phyloP scores from a whole-genome alignment of 2,888 invertebrate genomes.

The Drosophila merina region DNA sequence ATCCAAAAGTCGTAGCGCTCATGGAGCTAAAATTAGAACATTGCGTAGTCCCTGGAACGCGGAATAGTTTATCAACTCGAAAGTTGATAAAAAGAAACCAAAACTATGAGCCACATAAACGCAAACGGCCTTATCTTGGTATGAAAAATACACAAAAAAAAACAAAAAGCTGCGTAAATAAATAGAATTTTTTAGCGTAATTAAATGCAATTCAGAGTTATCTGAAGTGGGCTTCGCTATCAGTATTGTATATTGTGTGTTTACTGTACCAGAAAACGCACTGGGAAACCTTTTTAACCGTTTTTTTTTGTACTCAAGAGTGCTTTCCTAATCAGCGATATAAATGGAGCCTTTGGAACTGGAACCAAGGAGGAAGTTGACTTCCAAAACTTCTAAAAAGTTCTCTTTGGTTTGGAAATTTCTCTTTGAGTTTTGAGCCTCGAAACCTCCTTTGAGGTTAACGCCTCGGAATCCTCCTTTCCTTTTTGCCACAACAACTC shows the following conservation, averaged over 20 bases:
- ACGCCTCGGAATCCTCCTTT: constrained; percentile 14
- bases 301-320: not conserved
- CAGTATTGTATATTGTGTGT: not conserved
- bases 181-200: constrained; percentile 18
- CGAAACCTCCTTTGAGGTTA: too few species aligned
- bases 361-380: not conserved
- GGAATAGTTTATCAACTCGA: constrained; percentile 38
- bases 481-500: constrained; percentile 10
- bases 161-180: constrained; percentile 12
- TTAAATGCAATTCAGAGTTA: constrained; percentile 13
- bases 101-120: constrained; percentile 18
- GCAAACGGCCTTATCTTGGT: constrained; percentile 11
- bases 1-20: constrained; percentile 42
- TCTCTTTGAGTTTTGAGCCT: too few species aligned
- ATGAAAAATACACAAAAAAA: not conserved
- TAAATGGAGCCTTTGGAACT: not conserved
- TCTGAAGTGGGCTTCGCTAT: not conserved
- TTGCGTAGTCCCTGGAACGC: constrained; percentile 52
- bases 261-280: not conserved
- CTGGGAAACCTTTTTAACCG: not conserved
- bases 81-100: constrained; percentile 49
- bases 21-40: constrained; percentile 60
- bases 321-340: not conserved
- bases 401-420: too few species aligned
- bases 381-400: too few species aligned